Base-by-base conservation (phyloP, 2,797 vertebrate species). In the Centropyge bicolor region DNA sequence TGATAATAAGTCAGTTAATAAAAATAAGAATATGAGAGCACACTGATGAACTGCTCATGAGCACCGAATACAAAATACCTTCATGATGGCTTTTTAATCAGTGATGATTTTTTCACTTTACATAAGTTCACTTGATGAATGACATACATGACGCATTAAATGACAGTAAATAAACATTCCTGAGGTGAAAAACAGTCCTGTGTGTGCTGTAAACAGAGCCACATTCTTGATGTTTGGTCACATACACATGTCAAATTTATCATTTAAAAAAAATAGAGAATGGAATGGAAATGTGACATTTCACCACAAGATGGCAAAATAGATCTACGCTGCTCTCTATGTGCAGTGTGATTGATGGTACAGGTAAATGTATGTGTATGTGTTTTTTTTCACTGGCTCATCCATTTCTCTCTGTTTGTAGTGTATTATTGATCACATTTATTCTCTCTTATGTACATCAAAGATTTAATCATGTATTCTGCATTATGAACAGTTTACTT, bases 231-330 rank as follows among this genome's bases (percentile, higher is more conserved):
- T 55, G 20, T 55, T 55, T 46, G 16, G 6, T 43, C 48, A 41
- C 1, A 2, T 13, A 49, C 20, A 17, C 43, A 40, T 22, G 6
- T 36, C 40, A 65, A 4, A n/a, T 66, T 2, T 20, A 49, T 49
- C 49, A 46, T 48, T 10, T 11, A 19, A 38, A n/a, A 31, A 20
- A 20, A 35, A 27, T n/a, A 51, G 22, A 19, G 17, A 11, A 22
- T 19, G 13, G 17, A 70, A 38, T 70, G 7, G 1, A 63, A 49
- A 61, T 46, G 59, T 55, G 38, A n/a, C 24, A 16, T 56, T 74
- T 48, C 10, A 54, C 70, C 64, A 40, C 59, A 40, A 64, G 54
- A 69, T 31, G 52, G 24, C 17, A 31, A 71, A 72, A 45, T 45
- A 17, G 45, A 38, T 54, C 12, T 52, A 1, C 27, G 0, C 24